Conservation (phyloP, 2,797 vertebrate species). For the Sebastes hubbsi region DNA sequence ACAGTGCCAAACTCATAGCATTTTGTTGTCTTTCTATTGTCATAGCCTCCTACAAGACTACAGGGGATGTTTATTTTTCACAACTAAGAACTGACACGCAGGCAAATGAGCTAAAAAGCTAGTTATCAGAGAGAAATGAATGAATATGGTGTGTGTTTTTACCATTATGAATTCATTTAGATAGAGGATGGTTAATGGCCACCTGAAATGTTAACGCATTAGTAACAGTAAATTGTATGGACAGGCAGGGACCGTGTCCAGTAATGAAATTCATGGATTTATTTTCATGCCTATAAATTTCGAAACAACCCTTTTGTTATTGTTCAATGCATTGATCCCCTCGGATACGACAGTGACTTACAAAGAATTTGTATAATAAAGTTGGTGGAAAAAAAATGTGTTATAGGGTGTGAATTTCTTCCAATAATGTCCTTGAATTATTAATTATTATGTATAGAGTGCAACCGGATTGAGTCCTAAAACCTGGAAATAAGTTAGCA, state of each 20-base stretch:
- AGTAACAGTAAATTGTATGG: conserved; percentile 41
- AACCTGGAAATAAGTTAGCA: too few relatives aligned
- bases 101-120: conserved; percentile 23
- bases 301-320: conserved; percentile 70
- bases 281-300: conserved; percentile 75
- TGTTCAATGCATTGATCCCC: conserved; percentile 75
- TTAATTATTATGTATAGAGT: not conserved
- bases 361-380: conserved; percentile 87
- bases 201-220: conserved; percentile 51
- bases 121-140: conserved; percentile 68
- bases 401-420: conserved; percentile 2
- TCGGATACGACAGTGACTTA: conserved; percentile 79
- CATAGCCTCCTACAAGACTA: conserved; percentile 64
- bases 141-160: conserved; percentile 74
- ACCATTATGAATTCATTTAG: conserved; percentile 77
- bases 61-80: conserved; percentile 65
- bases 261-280: conserved; percentile 65
- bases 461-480: too few relatives aligned
- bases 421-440: not conserved
- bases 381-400: conserved; percentile 75
- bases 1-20: conserved; percentile 81
- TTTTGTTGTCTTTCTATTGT: conserved; percentile 79
- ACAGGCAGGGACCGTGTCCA: conserved; percentile 45
- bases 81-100: conserved; percentile 49
- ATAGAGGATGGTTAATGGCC: conserved; percentile 51